These are phyloP conservation scores for Crossaster papposus DNA, from an alignment of 53 echinoderm and acorn worm genomes.

Conservation along the genomic window DNA sequence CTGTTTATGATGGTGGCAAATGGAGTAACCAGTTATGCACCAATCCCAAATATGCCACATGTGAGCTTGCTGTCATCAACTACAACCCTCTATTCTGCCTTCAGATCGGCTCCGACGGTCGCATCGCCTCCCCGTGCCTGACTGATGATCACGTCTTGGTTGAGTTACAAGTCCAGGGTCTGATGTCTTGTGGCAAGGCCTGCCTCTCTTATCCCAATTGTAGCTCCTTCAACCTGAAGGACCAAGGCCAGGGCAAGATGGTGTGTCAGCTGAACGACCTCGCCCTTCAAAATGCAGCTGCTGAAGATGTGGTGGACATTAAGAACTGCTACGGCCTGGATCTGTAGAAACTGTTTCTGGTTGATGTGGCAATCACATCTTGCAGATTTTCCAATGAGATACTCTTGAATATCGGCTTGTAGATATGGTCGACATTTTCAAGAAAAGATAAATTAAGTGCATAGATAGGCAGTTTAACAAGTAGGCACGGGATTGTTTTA, in stretches of 20 bases:
- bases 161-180: background rate
- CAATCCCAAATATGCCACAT: background rate
- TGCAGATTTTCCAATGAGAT: background rate
- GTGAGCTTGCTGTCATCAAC: background rate
- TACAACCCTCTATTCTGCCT: slow-evolving; percentile 9
- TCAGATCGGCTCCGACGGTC: slow-evolving; percentile 25
- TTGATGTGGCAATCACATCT: background rate
- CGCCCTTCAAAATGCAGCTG: background rate
- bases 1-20: background rate
- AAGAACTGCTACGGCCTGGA: slow-evolving; percentile 14
- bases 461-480: no score
- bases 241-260: slow-evolving; percentile 2
- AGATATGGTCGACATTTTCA: no score
- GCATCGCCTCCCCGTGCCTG: slow-evolving; percentile 11
- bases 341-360: background rate
- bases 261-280: slow-evolving; percentile 17
- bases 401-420: no score
- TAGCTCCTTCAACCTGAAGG: slow-evolving; percentile 30
- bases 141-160: background rate
- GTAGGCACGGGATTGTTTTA: no score
- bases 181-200: slow-evolving; percentile 9
- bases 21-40: background rate
- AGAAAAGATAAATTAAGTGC: no score
- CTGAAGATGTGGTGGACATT: background rate
- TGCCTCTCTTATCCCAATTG: slow-evolving; percentile 19